A percentile compares a stretch with the other conserved stretches of the same genome.
These are phyloP conservation scores for Frankliniella intonsa DNA, from an alignment of 2,888 invertebrate species.

Conservation along the genomic window DNA sequence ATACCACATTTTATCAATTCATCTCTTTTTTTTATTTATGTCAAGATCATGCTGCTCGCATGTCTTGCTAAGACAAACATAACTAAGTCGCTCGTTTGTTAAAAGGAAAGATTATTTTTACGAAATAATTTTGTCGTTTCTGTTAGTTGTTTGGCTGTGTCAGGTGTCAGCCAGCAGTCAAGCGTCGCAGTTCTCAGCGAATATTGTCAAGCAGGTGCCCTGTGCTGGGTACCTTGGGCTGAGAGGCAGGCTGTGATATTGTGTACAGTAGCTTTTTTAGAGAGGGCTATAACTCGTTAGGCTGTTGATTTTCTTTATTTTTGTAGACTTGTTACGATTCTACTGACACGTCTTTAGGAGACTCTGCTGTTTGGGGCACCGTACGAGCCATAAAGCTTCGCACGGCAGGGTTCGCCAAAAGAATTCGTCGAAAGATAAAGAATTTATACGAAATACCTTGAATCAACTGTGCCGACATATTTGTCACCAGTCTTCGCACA, in stretches of 20 bases:
- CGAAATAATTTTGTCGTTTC: neutral
- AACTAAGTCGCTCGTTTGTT: too few species aligned
- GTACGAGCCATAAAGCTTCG: neutral
- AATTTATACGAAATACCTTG: neutral
- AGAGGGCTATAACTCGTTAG: constrained; percentile 12
- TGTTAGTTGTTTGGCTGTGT: neutral
- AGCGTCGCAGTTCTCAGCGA: neutral
- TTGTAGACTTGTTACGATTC: constrained; percentile 17
- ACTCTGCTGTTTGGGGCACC: neutral
- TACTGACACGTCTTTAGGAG: neutral
- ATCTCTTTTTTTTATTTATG: neutral
- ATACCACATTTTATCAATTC: too few species aligned
- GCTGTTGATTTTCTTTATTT: constrained; percentile 21
- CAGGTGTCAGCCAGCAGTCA: neutral
- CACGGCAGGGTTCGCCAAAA: neutral
- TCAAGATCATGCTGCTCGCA: too few species aligned
- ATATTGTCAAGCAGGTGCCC: neutral
- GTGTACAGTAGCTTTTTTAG: constrained; percentile 5
- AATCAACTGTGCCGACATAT: neutral
- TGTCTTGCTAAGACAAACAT: too few species aligned
- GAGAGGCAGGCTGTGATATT: constrained; percentile 15
- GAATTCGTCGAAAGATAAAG: neutral
- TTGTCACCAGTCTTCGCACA: neutral
- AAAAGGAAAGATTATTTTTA: neutral
- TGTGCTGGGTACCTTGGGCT: neutral